Base-by-base conservation (phyloP, 2,888 invertebrate genomes). In the Tenodera sinensis region DNA sequence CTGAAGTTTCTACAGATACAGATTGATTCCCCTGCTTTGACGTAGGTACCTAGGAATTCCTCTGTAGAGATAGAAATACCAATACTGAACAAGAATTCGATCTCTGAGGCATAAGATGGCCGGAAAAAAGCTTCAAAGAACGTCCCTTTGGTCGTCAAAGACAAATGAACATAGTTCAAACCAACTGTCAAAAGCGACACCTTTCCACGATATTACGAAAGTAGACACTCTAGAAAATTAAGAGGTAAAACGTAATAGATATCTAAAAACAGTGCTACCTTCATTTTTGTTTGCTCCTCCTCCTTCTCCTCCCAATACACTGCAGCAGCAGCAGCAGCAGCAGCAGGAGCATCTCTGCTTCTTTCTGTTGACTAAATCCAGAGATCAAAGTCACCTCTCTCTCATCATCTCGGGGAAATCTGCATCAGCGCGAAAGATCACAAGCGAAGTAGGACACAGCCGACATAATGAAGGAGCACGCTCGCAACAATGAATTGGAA, bases 341-440 rank as follows among this genome's bases (percentile, higher is more conserved):
- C n/a, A n/a, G n/a, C n/a, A n/a, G n/a, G n/a, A n/a, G 54, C 54
- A 54, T 54, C 54, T 54, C 20, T n/a, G n/a, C n/a, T 71, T 71
- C 8, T 71, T 71, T 71, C 54, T 71, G 54, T 71, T 71, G 54
- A 71, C 54, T 71, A 71, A 71, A 71, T 71, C 20, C 54, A 85
- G n/a, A 82, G 87, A 87, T 87, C 87, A 87, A 87, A 87, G 87
- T 82, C 20, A 71, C 54, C 20, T 71, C 54, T 54, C 54, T 71
- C 54, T 71, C 34, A 28, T 82, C 34, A 82, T 87, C 87, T 82
- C 30, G 34, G 14, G 87, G 83, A 30, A 83, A 87, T 87, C 27
- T 87, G 83, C 42, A 83, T 87, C 83, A 87, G 34, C 82, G 42
- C 87, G 82, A 83, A 82, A 87, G 87, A 87, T 87, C 87, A 87